Evolutionary conservation across 2,113 vertebrate genomes (phyloP).

Genomic region (Sitta europaea): DNA sequence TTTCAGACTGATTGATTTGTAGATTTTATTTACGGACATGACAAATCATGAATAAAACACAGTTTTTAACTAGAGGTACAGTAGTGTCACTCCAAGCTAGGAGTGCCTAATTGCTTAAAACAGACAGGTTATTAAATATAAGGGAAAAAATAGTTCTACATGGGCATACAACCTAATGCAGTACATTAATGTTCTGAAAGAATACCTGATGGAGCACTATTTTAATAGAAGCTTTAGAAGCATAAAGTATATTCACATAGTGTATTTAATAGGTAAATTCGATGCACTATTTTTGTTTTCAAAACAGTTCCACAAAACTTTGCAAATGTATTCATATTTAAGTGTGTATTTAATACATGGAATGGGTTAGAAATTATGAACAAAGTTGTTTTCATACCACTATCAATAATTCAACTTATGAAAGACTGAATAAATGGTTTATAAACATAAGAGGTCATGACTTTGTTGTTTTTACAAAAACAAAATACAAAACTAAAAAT

Average conservation of each 20-base stretch:
- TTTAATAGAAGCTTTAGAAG: neutral
- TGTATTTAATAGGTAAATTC: neutral
- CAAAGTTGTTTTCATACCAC: neutral
- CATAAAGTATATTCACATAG: neutral
- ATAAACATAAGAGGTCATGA: neutral
- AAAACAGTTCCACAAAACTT: neutral
- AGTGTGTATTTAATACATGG: neutral
- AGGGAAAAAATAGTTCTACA: neutral
- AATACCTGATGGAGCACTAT: neutral
- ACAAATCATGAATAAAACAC: neutral
- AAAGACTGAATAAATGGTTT: neutral
- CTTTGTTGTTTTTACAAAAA: neutral
- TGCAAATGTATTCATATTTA: neutral
- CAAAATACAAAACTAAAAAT: slow-evolving; percentile 3
- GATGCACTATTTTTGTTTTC: neutral
- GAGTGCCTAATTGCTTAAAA: slow-evolving; percentile 7
- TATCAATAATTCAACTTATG: neutral
- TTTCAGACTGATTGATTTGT: neutral
- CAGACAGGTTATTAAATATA: neutral
- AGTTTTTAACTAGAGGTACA: neutral
- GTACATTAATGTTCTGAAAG: neutral
- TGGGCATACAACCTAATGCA: neutral
- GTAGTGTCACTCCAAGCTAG: neutral
- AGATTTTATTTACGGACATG: neutral
- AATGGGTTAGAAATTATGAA: neutral